Conservation (phyloP, 53 echinoderm and acorn worm species). For the Echinarachnius parma region DNA sequence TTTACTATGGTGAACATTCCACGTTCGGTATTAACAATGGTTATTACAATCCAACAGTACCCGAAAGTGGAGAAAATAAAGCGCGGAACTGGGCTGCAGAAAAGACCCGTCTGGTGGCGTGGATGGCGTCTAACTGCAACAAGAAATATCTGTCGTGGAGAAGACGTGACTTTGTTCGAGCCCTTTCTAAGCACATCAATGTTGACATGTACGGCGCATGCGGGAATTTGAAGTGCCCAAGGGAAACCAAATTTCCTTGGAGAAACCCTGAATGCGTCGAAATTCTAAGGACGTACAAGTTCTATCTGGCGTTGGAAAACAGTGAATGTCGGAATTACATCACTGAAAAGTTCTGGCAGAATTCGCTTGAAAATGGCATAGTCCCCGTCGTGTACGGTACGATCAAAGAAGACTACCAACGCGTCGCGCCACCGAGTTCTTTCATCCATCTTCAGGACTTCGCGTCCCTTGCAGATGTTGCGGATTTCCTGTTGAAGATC, state of each 20-base stretch:
- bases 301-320: constrained; percentile 42
- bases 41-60: too few species aligned
- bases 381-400: constrained; percentile 44
- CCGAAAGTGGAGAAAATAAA: too few species aligned
- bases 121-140: too few species aligned
- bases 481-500: constrained; percentile 11
- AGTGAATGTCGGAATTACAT: constrained; percentile 39
- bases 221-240: constrained; percentile 38
- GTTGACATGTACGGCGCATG: constrained; percentile 38
- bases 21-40: too few species aligned
- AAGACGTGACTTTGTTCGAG: constrained; percentile 22
- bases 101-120: too few species aligned
- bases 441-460: constrained; percentile 38
- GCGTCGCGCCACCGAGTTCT: constrained; percentile 34
- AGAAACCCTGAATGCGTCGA: constrained; percentile 6
- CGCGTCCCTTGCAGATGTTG: constrained; percentile 34
- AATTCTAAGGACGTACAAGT: constrained; percentile 23
- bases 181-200: constrained; percentile 12
- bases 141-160: too few species aligned
- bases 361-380: constrained; percentile 16
- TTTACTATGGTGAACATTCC: too few species aligned
- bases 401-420: constrained; percentile 30
- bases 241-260: too few species aligned
- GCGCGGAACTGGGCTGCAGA: too few species aligned
- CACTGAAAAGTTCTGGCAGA: constrained; percentile 44